Evolutionary conservation across 2,113 vertebrate species (phyloP), one percentile per base, ranked within the genome.

Genomic region (Chamaetylas fuelleborni): DNA sequence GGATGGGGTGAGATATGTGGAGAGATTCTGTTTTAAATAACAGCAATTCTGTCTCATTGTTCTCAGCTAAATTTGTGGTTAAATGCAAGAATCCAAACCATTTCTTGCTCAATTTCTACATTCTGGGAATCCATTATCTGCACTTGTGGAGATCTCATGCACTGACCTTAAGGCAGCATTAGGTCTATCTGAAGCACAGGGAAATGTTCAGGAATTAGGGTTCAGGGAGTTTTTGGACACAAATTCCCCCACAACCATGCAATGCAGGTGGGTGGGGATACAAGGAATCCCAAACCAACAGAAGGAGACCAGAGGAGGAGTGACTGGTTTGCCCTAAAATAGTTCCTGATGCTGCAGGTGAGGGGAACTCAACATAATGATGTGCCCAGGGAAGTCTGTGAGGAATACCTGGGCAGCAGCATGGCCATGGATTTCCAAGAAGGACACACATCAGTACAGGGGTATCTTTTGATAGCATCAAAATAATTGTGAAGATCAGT

Each of bases 361-460:
- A 4, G 33, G 19, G 34, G 16, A 57, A 38, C 60, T 57, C 11
- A 50, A 13, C n/a, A 10, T 26, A 12, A 18, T 2, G 34, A 9
- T 25, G 38, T 12, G 54, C 56, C 26, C 3, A 19, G 71, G 40
- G 53, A 25, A 14, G 6, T 15, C 66, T 5, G 3, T 9, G 33
- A 74, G 81, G 56, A 11, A 3, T 4, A 14, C 34, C n/a, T 50
- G 28, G 73, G 34, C 74, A 64, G 48, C 54, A 36, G 53, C 1
- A 0, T 10, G 70, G 13, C 40, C 7, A 0, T 20, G 18, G 40
- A 9, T 56, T 62, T 22, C 50, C 69, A 62, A 72, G 45, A 56
- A 40, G 45, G 40, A 20, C 24, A 5, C 0, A 2, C 34, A 29
- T 42, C 51, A 5, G 3, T 5, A 4, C 60, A 19, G 31, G 4